Conservation (phyloP, 53 echinoderm and acorn worm species). For the Crossaster papposus region DNA sequence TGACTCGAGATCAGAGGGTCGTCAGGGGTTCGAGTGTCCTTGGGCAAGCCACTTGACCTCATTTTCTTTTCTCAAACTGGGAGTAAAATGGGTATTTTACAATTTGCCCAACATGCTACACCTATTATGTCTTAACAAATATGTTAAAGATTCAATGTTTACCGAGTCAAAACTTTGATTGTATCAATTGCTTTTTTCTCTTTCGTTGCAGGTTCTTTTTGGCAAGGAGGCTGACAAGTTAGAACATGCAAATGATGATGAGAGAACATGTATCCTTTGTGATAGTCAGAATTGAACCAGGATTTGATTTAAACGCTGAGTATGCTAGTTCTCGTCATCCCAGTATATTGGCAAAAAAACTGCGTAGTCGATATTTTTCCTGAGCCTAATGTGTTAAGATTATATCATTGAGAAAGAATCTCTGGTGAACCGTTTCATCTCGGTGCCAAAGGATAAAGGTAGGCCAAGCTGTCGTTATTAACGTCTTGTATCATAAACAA, state of each 20-base stretch:
- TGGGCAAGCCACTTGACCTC: too few relatives aligned
- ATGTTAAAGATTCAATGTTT: background rate
- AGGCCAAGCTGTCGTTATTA: background rate
- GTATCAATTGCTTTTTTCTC: background rate
- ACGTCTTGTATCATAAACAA: background rate
- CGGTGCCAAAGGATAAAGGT: constrained; percentile 99
- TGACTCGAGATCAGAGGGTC: too few relatives aligned
- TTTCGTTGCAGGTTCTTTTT: constrained; percentile 81
- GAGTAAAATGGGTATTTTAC: too few relatives aligned
- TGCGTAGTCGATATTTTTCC: constrained; percentile 52
- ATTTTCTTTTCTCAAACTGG: too few relatives aligned
- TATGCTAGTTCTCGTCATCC: too few relatives aligned
- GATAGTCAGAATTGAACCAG: background rate
- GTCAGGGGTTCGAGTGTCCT: too few relatives aligned
- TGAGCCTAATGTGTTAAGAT: constrained; percentile 68
- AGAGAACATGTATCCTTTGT: constrained; percentile 99
- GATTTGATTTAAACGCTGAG: background rate
- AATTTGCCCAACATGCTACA: too few relatives aligned
- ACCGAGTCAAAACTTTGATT: background rate
- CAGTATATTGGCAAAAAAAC: background rate
- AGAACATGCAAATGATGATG: constrained; percentile 98
- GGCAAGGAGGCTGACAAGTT: constrained; percentile 97
- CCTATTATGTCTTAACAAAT: too few relatives aligned
- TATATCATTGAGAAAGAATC: constrained; percentile 99
- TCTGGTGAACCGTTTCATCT: constrained; percentile 91